Base-by-base conservation (phyloP, 2,888 invertebrate genomes). In the Trichogramma dendrolimi region DNA sequence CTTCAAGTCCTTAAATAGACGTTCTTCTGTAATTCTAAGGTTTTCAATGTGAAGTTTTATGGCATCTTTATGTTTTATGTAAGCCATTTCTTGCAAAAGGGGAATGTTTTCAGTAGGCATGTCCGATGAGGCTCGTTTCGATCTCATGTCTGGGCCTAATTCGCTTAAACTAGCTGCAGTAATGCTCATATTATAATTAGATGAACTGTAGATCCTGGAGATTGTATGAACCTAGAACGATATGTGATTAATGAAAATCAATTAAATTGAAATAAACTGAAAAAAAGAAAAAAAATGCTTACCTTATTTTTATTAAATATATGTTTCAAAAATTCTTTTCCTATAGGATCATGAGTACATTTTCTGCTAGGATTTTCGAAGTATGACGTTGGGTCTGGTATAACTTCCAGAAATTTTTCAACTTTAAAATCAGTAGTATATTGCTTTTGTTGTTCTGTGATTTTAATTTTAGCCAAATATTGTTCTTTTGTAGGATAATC, bases 351-450 rank as follows among this genome's bases (percentile, higher is more conserved):
- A 42, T 68, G 67, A 3, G 3, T 14, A 6, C 59, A 60, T 58
- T 58, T 14, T 46, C 72, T 68, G 0, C 56, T 54, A 39, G 46
- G 5, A 62, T 73, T 51, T 59, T 71, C 68, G 70, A 81, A 77
- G 63, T 73, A 68, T 8, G 68, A 61, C 43, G 75, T 71, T 4
- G 83, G 83, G 71, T 83, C 75, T 1, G 82, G 81, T 68, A 82
- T 80, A 4, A 81, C 65, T 57, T 80, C 73, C 1, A 83, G 65
- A 70, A 82, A 83, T 10, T 80, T 71, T 64, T 79, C 71, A 0
- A 81, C 71, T 41, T 76, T 70, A 55, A 83, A 83, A 6, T 81
- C 77, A 4, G 52, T 52, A 0, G 80, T 81, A 61, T 82, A 82
- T 46, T 80, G 79, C 59, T 75, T 77, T 7, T 44, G 10, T 8